Evolutionary conservation across 2,797 vertebrate genomes (phyloP), one percentile per base, ranked within the genome.

Genomic region (Halcyon smyrnensis): DNA sequence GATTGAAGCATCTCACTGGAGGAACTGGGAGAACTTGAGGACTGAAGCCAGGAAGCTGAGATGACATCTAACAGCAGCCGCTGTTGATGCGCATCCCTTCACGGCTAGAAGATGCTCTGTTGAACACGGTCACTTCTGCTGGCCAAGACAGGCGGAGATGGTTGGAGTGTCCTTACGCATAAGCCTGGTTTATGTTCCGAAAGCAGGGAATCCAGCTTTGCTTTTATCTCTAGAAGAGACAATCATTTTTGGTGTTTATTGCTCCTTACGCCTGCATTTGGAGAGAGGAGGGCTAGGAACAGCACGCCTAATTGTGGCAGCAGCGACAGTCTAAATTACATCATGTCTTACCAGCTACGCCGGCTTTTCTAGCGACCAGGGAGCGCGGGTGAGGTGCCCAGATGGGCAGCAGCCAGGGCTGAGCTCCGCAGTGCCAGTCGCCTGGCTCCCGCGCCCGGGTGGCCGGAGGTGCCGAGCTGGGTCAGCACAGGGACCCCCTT

Each of bases 351-450:
- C 48, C 15, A 59, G 59, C 73, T 54, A n/a, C 1, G n/a, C 59
- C 2, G 2, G 80, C 57, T 63, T 37, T 53, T 63, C 48, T 37
- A 32, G 45, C 16, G 16, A 15, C 77, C 78, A 37, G 54, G 46
- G 74, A 69, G 57, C 46, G 28, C 69, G 83, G 91, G 84, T 41
- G 39, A 41, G 71, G 89, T 43, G 88, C 91, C 64, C 74, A 81
- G 93, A 90, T 48, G 30, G 23, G 68, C 36, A 50, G 54, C 12
- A 12, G 65, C 4, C 56, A 30, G 57, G 57, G 48, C 67, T 53
- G 46, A 53, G 88, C 78, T 43, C 74, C 30, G 1, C 5, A 43
- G 73, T 36, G n/a, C 87, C 85, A 18, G 11, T 19, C 2, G 53
- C 53, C 53, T 13, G 11, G 53, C 51, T 53, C 28, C 46, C 8